Evolutionary conservation across 2,888 invertebrate genomes (phyloP), one percentile per base, ranked within the genome.

Genomic region (Ennomos erosarius): DNA sequence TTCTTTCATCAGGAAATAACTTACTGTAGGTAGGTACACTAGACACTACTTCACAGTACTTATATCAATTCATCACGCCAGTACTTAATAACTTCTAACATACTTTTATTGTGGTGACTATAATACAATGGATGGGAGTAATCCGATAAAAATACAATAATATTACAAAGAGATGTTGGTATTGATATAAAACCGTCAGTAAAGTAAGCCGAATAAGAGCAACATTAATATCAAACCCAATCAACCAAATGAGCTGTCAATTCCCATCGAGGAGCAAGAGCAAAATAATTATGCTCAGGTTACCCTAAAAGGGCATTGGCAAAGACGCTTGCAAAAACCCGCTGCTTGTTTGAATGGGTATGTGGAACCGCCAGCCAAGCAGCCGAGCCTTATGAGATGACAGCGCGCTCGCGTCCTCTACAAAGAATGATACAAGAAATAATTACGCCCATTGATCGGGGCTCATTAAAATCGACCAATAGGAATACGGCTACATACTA

Each of bases 391-490:
- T 86, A 85, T 73, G 74, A 78, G 85, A 73, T 84, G 87, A 86
- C 87, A 87, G 84, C 78, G 79, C 76, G 81, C 82, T 83, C 76
- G 82, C 85, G 85, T 76, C 79, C 78, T 62, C 51, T 78, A 82
- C 83, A 85, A 86, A 88, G 85, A 88, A 90, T 87, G 83, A 87
- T 85, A 88, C 87, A 81, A 88, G 84, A 85, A 88, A 91, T 87
- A 90, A 90, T 90, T 90, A 90, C 90, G 90, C 90, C 90, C 90
- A 88, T 90, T 89, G 87, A 90, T 88, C 85, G 84, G 75, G 76
- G 83, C 89, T 90, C 87, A 90, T 89, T 90, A 90, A 87, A 88
- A 82, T 78, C 74, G 73, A 80, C 89, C 90, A 90, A 90, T 90
- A 79, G 81, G 79, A 74, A 70, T 73, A 74, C 59, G 75, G 73